Conservation (phyloP, 2,888 invertebrate genomes). For the Tridacna gigas region DNA sequence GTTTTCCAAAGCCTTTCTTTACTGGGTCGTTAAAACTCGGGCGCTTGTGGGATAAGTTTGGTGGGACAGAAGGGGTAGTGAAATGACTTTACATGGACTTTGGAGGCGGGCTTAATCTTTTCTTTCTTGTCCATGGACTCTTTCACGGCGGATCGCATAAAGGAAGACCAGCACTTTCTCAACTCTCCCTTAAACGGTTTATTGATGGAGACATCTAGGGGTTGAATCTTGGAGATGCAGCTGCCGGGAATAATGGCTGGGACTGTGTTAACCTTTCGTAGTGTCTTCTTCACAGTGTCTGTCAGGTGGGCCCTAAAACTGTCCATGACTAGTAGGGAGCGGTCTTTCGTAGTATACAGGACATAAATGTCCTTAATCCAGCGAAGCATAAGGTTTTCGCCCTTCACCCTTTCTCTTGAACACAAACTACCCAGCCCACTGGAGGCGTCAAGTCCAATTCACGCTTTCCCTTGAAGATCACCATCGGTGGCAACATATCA, state of each 20-base stretch:
- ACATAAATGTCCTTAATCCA: slow-evolving; percentile 32
- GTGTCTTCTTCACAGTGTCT: slow-evolving; percentile 23
- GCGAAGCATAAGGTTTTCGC: slow-evolving; percentile 12
- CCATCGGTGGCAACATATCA: slow-evolving; percentile 34
- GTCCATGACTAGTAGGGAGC: slow-evolving; percentile 43
- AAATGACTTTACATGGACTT: neutral
- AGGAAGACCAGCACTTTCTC: too few species aligned
- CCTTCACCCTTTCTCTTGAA: slow-evolving; percentile 31
- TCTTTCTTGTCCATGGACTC: neutral
- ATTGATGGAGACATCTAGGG: slow-evolving; percentile 41
- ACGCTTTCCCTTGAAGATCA: slow-evolving; percentile 41
- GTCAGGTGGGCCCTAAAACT: slow-evolving; percentile 42
- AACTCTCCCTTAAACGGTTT: neutral
- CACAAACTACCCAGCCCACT: neutral
- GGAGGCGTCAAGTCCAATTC: neutral
- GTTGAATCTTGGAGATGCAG: slow-evolving; percentile 42
- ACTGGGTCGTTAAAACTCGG: too few species aligned
- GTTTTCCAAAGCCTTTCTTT: too few species aligned
- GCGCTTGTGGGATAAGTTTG: too few species aligned
- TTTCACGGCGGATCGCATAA: neutral
- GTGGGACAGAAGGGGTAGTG: too few species aligned
- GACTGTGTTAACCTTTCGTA: slow-evolving; percentile 17
- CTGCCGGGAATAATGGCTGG: slow-evolving; percentile 41
- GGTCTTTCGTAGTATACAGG: slow-evolving; percentile 22
- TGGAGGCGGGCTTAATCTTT: slow-evolving; percentile 3